These are phyloP conservation scores for Panagrolaimus sp. DNA, from an alignment of 1,140 invertebrate species.

Conservation along the genomic window DNA sequence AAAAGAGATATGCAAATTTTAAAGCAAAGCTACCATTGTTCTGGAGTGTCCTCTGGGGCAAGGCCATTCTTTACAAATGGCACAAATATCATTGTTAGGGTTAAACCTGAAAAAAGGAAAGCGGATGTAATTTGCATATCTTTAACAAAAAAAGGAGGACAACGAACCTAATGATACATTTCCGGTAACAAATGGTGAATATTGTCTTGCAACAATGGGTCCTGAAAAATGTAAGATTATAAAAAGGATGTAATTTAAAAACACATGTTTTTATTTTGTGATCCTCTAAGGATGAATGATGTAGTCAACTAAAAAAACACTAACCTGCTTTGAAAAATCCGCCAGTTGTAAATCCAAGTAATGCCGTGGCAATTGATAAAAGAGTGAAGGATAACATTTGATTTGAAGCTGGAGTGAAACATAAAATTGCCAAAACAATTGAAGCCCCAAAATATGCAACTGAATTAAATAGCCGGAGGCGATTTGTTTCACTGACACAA, in stretches of 20 bases:
- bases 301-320: too few species aligned
- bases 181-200: slow-evolving; percentile 56
- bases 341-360: slow-evolving; percentile 53
- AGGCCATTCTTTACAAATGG: slow-evolving; percentile 48
- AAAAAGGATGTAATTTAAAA: too few species aligned
- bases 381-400: slow-evolving; percentile 42
- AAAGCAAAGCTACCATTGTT: slow-evolving; percentile 49
- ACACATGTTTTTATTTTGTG: too few species aligned
- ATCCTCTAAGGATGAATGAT: too few species aligned
- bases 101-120: slow-evolving; percentile 36
- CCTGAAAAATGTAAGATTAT: slow-evolving; percentile 15
- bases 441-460: slow-evolving; percentile 53
- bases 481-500: slow-evolving; percentile 52
- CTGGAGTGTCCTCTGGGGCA: slow-evolving; percentile 50
- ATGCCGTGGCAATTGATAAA: slow-evolving; percentile 50
- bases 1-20: too few species aligned
- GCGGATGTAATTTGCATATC: not conserved
- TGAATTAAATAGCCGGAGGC: slow-evolving; percentile 54
- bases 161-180: slow-evolving; percentile 47
- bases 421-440: slow-evolving; percentile 45
- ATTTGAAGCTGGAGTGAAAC: slow-evolving; percentile 44
- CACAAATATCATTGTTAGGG: slow-evolving; percentile 54
- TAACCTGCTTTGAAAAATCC: slow-evolving; percentile 56
- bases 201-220: slow-evolving; percentile 55
- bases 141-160: not conserved